Percentiles rank a stretch among this genome's conserved stretches.
phyloP scores from a whole-genome alignment of 1,140 invertebrate genomes.

The Plutomurus gul region DNA sequence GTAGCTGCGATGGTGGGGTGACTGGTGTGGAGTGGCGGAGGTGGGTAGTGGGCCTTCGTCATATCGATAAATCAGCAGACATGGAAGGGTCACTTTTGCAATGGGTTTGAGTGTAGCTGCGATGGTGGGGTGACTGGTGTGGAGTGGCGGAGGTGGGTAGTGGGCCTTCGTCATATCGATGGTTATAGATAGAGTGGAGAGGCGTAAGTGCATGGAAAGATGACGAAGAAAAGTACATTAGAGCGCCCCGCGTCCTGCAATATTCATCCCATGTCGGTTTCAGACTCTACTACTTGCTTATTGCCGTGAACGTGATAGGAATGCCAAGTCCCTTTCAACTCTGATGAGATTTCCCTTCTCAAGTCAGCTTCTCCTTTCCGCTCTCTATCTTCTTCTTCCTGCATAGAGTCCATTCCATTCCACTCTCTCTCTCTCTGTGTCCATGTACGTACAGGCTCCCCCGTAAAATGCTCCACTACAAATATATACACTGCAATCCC shows the following conservation, averaged over 20 bases:
- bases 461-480: neutral
- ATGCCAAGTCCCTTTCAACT: slow-evolving; percentile 53
- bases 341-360: slow-evolving; percentile 54
- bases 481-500: neutral
- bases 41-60: too few relatives aligned
- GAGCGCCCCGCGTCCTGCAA: slow-evolving; percentile 49
- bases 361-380: neutral
- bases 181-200: neutral
- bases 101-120: neutral
- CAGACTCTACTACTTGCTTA: slow-evolving; percentile 52
- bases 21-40: neutral
- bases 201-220: slow-evolving; percentile 34
- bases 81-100: neutral
- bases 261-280: slow-evolving; percentile 55
- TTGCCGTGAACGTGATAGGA: slow-evolving; percentile 54
- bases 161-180: too few relatives aligned
- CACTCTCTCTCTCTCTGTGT: neutral
- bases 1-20: neutral
- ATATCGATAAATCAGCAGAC: neutral
- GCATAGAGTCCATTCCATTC: neutral
- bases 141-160: neutral
- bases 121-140: neutral
- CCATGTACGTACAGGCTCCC: neutral
- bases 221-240: slow-evolving; percentile 50
- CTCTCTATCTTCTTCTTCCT: neutral